Evolutionary conservation across 2,888 invertebrate species (phyloP).

Genomic region (Tromatobia lineatoria): DNA sequence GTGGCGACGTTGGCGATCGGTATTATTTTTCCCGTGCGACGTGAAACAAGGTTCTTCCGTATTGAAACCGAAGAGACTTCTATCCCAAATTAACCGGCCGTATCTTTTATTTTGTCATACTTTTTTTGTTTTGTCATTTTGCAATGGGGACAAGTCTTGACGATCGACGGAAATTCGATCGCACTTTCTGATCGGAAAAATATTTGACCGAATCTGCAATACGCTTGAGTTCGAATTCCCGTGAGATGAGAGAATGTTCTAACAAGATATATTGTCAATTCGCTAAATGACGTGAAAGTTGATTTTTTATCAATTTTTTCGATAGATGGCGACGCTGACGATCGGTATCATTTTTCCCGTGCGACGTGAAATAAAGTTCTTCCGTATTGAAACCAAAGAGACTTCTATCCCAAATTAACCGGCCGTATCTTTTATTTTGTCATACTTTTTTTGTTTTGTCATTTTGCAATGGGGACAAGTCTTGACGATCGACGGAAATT

Average conservation of each 20-base stretch:
- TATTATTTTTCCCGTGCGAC: slow-evolving; percentile 49
- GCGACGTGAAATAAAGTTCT: slow-evolving; percentile 58
- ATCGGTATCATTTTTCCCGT: slow-evolving; percentile 50
- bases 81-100: slow-evolving; percentile 17
- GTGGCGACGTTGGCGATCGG: slow-evolving; percentile 62
- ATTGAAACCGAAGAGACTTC: slow-evolving; percentile 40
- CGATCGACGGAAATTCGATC: slow-evolving; percentile 15
- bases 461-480: slow-evolving; percentile 23
- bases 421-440: slow-evolving; percentile 7
- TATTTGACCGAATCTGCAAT: neutral
- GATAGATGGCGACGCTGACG: slow-evolving; percentile 61
- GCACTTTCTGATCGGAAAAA: slow-evolving; percentile 5
- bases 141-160: slow-evolving; percentile 17
- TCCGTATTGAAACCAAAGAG: slow-evolving; percentile 43
- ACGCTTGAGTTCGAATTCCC: neutral
- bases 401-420: slow-evolving; percentile 36
- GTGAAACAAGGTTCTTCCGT: slow-evolving; percentile 61
- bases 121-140: slow-evolving; percentile 1
- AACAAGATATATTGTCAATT: too few species aligned
- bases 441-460: neutral
- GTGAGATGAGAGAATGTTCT: too few species aligned
- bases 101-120: slow-evolving; percentile 11
- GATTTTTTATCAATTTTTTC: too few species aligned
- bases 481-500: slow-evolving; percentile 17
- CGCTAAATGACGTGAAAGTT: too few species aligned